A percentile compares a stretch with the other conserved stretches of the same genome.
These are phyloP conservation scores for Parnassius orleans DNA, from an alignment of 2,888 invertebrate genomes.

Conservation along the genomic window DNA sequence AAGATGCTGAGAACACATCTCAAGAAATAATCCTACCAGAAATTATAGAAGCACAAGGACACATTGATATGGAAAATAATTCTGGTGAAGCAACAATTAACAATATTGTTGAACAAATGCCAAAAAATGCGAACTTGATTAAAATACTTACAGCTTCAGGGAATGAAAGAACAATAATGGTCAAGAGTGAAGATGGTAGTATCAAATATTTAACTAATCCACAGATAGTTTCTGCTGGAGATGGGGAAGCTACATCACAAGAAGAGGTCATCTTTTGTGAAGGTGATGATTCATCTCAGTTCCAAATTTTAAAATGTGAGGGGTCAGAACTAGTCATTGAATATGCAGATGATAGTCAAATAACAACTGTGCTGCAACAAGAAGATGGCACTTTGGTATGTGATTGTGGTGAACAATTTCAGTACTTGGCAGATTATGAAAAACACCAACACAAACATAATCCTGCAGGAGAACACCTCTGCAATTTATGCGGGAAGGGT, in stretches of 20 bases:
- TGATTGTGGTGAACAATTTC: slow-evolving; percentile 70
- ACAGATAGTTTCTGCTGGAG: slow-evolving; percentile 49
- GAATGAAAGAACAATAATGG: slow-evolving; percentile 58
- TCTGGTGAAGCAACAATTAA: slow-evolving; percentile 38
- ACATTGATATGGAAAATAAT: slow-evolving; percentile 24
- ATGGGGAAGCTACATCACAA: slow-evolving; percentile 52
- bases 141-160: slow-evolving; percentile 62
- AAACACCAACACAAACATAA: slow-evolving; percentile 69
- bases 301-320: slow-evolving; percentile 70
- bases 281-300: slow-evolving; percentile 67
- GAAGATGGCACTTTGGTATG: slow-evolving; percentile 69
- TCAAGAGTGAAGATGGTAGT: slow-evolving; percentile 52
- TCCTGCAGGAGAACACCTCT: slow-evolving; percentile 60
- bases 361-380: slow-evolving; percentile 65
- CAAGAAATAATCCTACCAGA: slow-evolving; percentile 40
- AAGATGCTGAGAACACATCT: slow-evolving; percentile 43
- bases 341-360: slow-evolving; percentile 68
- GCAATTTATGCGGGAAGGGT: slow-evolving; percentile 70
- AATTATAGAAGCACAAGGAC: slow-evolving; percentile 37
- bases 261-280: slow-evolving; percentile 72
- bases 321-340: slow-evolving; percentile 71
- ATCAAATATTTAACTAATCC: slow-evolving; percentile 61
- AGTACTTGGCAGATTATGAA: slow-evolving; percentile 63
- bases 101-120: slow-evolving; percentile 32
- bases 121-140: slow-evolving; percentile 43